Conservation (phyloP, 1,140 invertebrate genomes). For the Lepeophtheirus salmonis region DNA sequence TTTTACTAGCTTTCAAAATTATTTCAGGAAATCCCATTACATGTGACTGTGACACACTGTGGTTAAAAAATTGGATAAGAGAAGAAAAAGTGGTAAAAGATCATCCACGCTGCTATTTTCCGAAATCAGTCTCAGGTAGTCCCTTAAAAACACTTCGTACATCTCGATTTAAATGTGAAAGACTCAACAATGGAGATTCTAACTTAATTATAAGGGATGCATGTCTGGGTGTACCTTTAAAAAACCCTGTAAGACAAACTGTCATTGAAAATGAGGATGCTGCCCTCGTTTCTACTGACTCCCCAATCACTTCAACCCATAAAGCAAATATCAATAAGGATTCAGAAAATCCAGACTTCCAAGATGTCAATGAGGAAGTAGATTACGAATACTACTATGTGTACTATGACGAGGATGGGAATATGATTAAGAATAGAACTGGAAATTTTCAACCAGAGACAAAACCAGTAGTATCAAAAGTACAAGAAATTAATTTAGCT, state of each 20-base stretch:
- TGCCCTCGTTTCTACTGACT: neutral
- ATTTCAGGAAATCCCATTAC: constrained; percentile 14
- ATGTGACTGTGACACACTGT: constrained; percentile 16
- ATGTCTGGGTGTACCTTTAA: constrained; percentile 11
- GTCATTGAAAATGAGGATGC: neutral
- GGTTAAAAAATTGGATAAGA: constrained; percentile 9
- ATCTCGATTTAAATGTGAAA: constrained; percentile 15
- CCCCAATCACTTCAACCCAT: neutral
- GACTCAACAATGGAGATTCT: neutral
- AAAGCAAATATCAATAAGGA: too few species aligned
- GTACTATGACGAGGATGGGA: constrained; percentile 11
- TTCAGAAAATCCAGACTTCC: neutral
- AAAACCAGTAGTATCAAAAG: neutral
- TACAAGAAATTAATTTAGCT: constrained; percentile 6
- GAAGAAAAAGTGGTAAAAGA: neutral
- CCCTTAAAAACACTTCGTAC: neutral
- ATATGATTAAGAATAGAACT: neutral
- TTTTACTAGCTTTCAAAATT: neutral
- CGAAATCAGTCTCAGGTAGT: constrained; percentile 6
- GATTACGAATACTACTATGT: constrained; percentile 12
- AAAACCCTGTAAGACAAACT: constrained; percentile 6
- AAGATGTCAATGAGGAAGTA: neutral
- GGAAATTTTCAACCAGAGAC: neutral
- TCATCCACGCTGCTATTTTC: constrained; percentile 16
- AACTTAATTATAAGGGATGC: constrained; percentile 14